Conservation (phyloP, 2,888 invertebrate genomes). For the Acanthosepion lycidas region DNA sequence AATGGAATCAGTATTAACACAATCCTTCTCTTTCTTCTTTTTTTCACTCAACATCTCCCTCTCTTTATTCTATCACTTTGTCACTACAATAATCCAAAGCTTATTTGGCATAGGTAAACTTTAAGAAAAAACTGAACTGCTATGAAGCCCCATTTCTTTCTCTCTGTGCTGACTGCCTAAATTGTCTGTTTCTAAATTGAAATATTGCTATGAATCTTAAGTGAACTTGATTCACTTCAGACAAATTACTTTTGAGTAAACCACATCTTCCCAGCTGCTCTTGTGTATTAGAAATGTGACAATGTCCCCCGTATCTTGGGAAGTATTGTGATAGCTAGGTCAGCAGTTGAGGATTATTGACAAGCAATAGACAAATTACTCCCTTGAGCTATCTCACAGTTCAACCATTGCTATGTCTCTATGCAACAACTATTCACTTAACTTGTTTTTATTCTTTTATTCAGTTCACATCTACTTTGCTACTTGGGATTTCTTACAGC, state of each 20-base stretch:
- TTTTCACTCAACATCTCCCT: neutral
- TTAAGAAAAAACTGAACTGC: neutral
- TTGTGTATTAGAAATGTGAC: conserved; percentile 33
- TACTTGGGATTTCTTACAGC: neutral
- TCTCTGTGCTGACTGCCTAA: neutral
- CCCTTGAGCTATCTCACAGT: neutral
- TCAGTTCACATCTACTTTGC: neutral
- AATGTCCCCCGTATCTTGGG: neutral
- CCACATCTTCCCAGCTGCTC: conserved; percentile 17
- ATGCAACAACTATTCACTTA: neutral
- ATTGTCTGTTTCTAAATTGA: neutral
- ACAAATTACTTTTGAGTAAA: neutral
- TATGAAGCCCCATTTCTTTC: neutral
- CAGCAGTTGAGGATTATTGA: conserved; percentile 11
- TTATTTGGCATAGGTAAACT: conserved; percentile 4
- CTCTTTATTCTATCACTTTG: neutral
- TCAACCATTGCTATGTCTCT: neutral
- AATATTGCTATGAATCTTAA: neutral
- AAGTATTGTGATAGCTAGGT: conserved; percentile 22
- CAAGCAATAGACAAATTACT: conserved; percentile 33
- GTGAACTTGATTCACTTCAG: neutral
- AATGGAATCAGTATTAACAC: neutral
- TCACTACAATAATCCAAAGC: neutral
- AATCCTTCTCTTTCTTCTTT: neutral
- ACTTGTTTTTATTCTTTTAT: neutral